A percentile compares a stretch with the other conserved stretches of the same genome.
Evolutionary conservation across 2,797 vertebrate species (phyloP).

Genomic region (Notamacropus eugenii): DNA sequence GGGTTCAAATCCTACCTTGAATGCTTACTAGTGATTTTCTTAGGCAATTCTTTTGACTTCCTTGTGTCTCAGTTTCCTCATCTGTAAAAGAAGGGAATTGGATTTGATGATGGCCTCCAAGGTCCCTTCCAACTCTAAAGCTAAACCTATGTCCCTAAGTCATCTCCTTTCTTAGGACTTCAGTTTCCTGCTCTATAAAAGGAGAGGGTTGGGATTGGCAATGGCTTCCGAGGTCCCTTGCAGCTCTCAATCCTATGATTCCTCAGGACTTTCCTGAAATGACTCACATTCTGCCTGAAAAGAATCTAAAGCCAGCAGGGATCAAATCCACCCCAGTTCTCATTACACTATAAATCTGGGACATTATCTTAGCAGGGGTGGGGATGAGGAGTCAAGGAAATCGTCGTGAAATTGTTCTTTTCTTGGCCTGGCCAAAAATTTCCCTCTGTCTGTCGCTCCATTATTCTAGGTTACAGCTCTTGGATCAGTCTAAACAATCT

Average conservation of each 20-base stretch:
- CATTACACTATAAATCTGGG: neutral
- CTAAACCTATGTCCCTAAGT: no score
- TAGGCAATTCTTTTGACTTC: neutral
- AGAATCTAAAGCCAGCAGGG: slow-evolving; percentile 4
- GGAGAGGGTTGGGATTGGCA: neutral
- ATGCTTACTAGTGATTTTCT: neutral
- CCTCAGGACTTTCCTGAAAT: neutral
- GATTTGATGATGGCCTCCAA: neutral
- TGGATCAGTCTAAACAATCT: slow-evolving; percentile 66
- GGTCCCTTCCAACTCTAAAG: neutral
- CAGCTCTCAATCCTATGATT: neutral
- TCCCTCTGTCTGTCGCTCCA: slow-evolving; percentile 1
- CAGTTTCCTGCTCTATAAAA: neutral
- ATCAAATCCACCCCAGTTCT: neutral
- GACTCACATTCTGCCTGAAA: neutral
- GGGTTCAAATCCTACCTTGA: neutral
- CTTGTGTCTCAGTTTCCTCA: neutral
- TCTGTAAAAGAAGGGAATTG: no score
- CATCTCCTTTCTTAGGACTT: neutral
- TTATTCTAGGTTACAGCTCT: slow-evolving; percentile 3
- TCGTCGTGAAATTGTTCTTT: slow-evolving; percentile 12
- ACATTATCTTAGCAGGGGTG: accelerated
- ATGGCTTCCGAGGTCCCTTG: neutral
- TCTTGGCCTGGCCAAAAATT: slow-evolving; percentile 35
- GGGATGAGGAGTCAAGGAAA: neutral